Conservation (phyloP, 2,888 invertebrate genomes). For the Rhaphigaster nebulosa region DNA sequence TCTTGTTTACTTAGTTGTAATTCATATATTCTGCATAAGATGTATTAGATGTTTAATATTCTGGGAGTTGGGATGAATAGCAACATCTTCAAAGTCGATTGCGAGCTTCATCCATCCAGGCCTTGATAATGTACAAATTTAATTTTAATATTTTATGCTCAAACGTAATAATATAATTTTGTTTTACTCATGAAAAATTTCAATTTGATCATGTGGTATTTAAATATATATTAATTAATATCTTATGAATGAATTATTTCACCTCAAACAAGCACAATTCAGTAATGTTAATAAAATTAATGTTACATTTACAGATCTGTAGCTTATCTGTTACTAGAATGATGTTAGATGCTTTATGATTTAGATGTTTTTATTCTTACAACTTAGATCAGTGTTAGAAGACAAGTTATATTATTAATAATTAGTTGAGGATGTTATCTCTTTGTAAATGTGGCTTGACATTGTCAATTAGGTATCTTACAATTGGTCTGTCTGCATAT, state of each 20-base stretch:
- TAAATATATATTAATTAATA: slow-evolving; percentile 44
- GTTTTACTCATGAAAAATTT: slow-evolving; percentile 42
- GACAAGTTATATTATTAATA: slow-evolving; percentile 47
- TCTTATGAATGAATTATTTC: slow-evolving; percentile 52
- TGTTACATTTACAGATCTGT: slow-evolving; percentile 54
- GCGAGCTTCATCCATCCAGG: slow-evolving; percentile 50
- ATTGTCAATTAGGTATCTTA: slow-evolving; percentile 55
- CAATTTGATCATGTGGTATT: slow-evolving; percentile 30
- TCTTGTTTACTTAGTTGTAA: slow-evolving; percentile 38
- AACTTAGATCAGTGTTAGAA: slow-evolving; percentile 56
- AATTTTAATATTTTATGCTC: slow-evolving; percentile 55
- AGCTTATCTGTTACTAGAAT: slow-evolving; percentile 48
- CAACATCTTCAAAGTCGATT: slow-evolving; percentile 14
- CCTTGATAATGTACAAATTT: slow-evolving; percentile 58
- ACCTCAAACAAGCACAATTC: slow-evolving; percentile 53
- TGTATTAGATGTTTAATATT: slow-evolving; percentile 16
- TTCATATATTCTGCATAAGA: slow-evolving; percentile 15
- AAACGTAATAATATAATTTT: slow-evolving; percentile 51
- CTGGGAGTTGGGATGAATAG: slow-evolving; percentile 47
- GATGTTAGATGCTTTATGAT: slow-evolving; percentile 56
- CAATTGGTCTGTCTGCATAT: slow-evolving; percentile 48
- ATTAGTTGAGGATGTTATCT: slow-evolving; percentile 57
- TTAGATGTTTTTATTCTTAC: slow-evolving; percentile 58
- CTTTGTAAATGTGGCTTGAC: slow-evolving; percentile 56
- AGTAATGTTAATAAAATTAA: slow-evolving; percentile 48